These are phyloP conservation scores for Rhinopomastus cyanomelas DNA, from an alignment of 2,113 vertebrate genomes.

Conservation along the genomic window DNA sequence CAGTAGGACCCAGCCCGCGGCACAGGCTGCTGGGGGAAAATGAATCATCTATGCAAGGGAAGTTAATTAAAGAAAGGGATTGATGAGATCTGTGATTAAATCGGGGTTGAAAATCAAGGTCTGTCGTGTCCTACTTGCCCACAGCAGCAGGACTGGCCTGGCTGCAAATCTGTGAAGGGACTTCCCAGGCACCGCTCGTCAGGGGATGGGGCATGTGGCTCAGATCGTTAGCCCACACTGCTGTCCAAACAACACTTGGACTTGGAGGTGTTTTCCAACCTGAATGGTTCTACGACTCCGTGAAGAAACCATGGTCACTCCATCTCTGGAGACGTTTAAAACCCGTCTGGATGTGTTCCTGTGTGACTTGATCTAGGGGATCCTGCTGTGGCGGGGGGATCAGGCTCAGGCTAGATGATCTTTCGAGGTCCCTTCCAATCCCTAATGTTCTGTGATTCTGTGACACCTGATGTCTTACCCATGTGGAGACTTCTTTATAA, in stretches of 20 bases:
- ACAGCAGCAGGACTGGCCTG: not conserved
- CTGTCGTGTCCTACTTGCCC: not conserved
- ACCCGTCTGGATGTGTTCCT: no score
- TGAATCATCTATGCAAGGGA: slow-evolving; percentile 22
- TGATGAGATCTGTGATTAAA: not conserved
- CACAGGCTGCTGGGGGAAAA: not conserved
- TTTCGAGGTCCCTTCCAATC: no score
- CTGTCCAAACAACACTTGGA: not conserved
- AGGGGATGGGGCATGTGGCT: not conserved
- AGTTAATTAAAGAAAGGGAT: not conserved
- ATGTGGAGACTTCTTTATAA: not conserved
- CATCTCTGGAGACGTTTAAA: no score
- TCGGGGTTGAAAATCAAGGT: not conserved
- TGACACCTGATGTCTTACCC: not conserved
- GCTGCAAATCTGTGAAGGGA: not conserved
- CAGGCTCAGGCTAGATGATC: no score
- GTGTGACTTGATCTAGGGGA: no score
- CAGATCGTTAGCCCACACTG: not conserved
- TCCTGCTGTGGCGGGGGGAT: no score
- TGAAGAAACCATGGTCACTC: no score
- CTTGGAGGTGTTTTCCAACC: no score
- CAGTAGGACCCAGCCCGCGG: not conserved
- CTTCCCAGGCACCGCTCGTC: not conserved
- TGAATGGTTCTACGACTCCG: no score
- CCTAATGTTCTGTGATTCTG: no score